phyloP scores from a whole-genome alignment of 1,140 invertebrate genomes.

The Pemphigus obesinymphae region DNA sequence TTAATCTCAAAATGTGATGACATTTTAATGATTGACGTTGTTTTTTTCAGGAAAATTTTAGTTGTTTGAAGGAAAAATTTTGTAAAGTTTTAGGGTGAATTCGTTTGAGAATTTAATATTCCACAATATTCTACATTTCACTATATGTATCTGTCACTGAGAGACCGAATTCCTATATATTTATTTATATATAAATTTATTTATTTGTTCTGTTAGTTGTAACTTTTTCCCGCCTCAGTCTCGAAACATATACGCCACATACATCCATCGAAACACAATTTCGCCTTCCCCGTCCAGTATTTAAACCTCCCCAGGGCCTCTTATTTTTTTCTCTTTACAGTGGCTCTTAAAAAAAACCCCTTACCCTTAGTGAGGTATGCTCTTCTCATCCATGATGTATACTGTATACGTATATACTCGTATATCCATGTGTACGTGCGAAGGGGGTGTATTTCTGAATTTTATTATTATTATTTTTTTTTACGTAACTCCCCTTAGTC shows the following conservation, averaged over 20 bases:
- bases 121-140: too few species aligned
- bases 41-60: background rate
- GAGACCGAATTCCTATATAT: background rate
- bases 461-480: background rate
- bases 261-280: background rate
- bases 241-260: background rate
- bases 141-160: background rate
- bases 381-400: background rate
- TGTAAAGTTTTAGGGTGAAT: background rate
- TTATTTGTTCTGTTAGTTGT: background rate
- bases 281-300: background rate
- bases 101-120: background rate
- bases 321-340: background rate
- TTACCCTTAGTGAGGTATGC: background rate
- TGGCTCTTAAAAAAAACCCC: conserved; percentile 27
- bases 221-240: background rate
- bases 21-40: too few species aligned
- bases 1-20: background rate
- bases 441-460: background rate
- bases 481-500: background rate
- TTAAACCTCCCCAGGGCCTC: background rate
- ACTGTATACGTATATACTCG: too few species aligned
- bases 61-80: background rate
- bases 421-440: background rate
- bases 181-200: background rate